Evolutionary conservation across 2,888 invertebrate genomes (phyloP), one percentile per base, ranked within the genome.

Genomic region (Beris morrisii): DNA sequence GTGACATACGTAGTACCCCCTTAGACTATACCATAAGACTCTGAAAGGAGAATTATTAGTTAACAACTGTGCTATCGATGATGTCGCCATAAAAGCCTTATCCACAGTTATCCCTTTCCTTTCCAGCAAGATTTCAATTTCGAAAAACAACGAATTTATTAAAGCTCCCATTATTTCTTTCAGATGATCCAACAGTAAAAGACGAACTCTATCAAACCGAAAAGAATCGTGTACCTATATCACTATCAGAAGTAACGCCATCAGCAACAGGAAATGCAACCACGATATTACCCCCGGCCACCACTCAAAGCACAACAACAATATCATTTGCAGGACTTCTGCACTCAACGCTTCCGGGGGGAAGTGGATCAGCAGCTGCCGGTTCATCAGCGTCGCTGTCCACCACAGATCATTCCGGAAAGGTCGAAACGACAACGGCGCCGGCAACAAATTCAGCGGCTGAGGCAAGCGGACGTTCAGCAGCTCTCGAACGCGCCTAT

Each of bases 401-500:
- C 50, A 48, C 63, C 63, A 67, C 69, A 22, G 68, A 68, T 46
- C 69, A 68, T 52, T 66, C 70, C 32, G 54, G 69, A 9, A 57
- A 58, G 59, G 64, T 64, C 28, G 64, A 67, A 32, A 22, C 54
- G 54, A 38, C 61, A 48, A 46, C 45, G n/a, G 31, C 57, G 13
- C 30, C 13, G n/a, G 15, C 64, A 38, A 28, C 45, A 54, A 66
- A 64, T 30, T 55, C 63, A 52, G 64, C 66, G 13, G 70, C 73
- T 65, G 79, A 81, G 73, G 75, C 80, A 67, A 79, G 74, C 66
- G 81, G 80, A 72, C 85, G 92, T 77, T 91, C 91, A 72, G 86
- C 91, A 75, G 92, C 91, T 73, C 82, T 92, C 77, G 89, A 93
- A 83, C 88, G 91, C 81, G 92, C 94, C 71, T 94, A 95, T 82